Percentiles rank a stretch among this genome's conserved stretches.
phyloP scores from a whole-genome alignment of 2,113 vertebrate genomes.

The Tychaedon coryphoeus region DNA sequence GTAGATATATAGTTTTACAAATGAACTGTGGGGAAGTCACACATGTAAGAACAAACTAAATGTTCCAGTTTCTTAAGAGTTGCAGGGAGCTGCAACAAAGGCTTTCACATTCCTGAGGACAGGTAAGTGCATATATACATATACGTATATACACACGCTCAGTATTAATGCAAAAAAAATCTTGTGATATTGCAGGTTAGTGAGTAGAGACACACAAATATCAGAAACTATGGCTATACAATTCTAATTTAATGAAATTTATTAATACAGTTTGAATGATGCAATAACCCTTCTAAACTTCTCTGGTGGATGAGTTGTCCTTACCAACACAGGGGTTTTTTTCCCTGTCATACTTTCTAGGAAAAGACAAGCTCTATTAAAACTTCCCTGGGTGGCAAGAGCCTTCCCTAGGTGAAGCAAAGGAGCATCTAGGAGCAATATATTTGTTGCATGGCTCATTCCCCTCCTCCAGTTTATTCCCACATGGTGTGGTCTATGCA shows the following conservation, averaged over 20 bases:
- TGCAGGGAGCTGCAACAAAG: not conserved
- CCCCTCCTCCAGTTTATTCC: not conserved
- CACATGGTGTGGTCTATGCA: not conserved
- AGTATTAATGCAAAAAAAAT: not conserved
- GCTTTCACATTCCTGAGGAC: not conserved
- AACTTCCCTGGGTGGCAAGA: not conserved
- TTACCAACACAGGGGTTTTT: not conserved
- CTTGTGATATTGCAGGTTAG: not conserved
- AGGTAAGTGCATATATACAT: not conserved
- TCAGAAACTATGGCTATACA: not conserved
- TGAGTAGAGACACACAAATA: not conserved
- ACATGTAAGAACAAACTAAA: not conserved
- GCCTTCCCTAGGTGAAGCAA: not conserved
- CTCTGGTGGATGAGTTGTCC: not conserved
- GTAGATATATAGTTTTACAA: not conserved
- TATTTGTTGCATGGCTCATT: not conserved
- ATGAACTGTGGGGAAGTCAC: not conserved
- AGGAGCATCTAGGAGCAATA: rapidly evolving
- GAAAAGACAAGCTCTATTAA: not conserved
- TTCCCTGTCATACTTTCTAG: not conserved
- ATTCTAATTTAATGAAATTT: not conserved
- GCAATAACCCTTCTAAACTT: not conserved
- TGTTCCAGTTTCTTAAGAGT: not conserved
- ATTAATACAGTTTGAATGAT: not conserved
- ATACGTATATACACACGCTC: not conserved